Conservation (phyloP, 2,113 vertebrate species). For the Ahaetulla prasina region DNA sequence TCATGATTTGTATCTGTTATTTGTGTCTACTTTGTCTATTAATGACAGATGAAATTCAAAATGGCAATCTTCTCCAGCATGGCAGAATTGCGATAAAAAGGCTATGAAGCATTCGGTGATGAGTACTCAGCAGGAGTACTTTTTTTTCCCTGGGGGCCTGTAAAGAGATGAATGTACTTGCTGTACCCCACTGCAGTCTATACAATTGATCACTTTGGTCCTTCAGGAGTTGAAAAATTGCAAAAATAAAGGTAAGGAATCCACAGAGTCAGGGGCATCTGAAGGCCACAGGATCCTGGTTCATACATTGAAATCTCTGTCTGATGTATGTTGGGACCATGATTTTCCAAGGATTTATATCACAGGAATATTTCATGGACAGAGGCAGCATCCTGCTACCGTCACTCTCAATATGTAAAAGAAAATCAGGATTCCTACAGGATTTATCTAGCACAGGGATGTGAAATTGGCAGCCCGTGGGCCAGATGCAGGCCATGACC, state of each 20-base stretch:
- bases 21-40: background rate
- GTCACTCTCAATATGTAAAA: background rate
- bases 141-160: background rate
- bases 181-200: background rate
- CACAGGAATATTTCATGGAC: background rate
- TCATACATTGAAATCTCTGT: background rate
- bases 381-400: background rate
- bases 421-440: background rate
- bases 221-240: background rate
- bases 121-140: background rate
- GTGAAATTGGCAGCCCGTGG: too few species aligned
- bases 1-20: background rate
- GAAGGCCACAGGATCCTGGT: background rate
- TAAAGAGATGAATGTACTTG: background rate
- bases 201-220: background rate
- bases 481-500: too few species aligned
- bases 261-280: background rate
- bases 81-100: background rate
- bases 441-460: background rate
- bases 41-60: background rate
- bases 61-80: background rate
- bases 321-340: background rate
- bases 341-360: background rate
- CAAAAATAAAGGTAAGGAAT: background rate
- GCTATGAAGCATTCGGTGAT: background rate